Conservation (phyloP, 1,140 invertebrate species). For the Drosophila orosa region DNA sequence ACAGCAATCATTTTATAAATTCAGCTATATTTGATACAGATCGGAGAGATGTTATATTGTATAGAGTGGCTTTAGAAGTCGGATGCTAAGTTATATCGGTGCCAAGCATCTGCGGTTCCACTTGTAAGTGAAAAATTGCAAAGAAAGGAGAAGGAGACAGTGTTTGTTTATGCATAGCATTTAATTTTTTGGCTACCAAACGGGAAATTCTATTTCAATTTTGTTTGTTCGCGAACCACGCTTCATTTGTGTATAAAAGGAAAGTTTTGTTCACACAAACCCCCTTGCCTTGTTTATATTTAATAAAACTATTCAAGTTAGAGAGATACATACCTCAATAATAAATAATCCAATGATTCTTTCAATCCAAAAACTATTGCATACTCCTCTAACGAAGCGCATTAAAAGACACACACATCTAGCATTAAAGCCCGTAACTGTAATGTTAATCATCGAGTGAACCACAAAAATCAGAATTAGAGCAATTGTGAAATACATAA, state of each 20-base stretch:
- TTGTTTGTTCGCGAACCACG: slow-evolving; percentile 41
- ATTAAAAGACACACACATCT: slow-evolving; percentile 66
- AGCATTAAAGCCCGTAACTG: slow-evolving; percentile 56
- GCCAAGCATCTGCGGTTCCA: slow-evolving; percentile 77
- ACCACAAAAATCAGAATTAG: slow-evolving; percentile 49
- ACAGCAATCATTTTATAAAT: slow-evolving; percentile 70
- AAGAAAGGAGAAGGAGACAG: slow-evolving; percentile 10
- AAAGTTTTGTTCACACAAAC: slow-evolving; percentile 48
- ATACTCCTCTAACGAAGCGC: slow-evolving; percentile 28
- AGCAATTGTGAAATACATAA: slow-evolving; percentile 62
- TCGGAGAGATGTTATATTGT: slow-evolving; percentile 57
- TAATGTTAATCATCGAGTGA: slow-evolving; percentile 55
- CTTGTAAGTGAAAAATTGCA: slow-evolving; percentile 41
- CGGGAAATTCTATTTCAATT: slow-evolving; percentile 36
- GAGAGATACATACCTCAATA: slow-evolving; percentile 56
- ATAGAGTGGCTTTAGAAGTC: slow-evolving; percentile 75
- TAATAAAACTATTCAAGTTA: slow-evolving; percentile 71
- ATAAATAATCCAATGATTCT: slow-evolving; percentile 44
- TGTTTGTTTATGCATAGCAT: slow-evolving; percentile 74
- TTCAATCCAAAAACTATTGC: slow-evolving; percentile 34
- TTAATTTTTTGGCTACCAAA: slow-evolving; percentile 64
- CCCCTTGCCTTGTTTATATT: slow-evolving; percentile 70
- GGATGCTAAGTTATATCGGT: slow-evolving; percentile 75
- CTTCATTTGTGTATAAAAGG: slow-evolving; percentile 55
- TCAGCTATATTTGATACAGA: slow-evolving; percentile 77